Evolutionary conservation across 2,113 vertebrate genomes (phyloP).

Genomic region (Oceanodroma tethys): DNA sequence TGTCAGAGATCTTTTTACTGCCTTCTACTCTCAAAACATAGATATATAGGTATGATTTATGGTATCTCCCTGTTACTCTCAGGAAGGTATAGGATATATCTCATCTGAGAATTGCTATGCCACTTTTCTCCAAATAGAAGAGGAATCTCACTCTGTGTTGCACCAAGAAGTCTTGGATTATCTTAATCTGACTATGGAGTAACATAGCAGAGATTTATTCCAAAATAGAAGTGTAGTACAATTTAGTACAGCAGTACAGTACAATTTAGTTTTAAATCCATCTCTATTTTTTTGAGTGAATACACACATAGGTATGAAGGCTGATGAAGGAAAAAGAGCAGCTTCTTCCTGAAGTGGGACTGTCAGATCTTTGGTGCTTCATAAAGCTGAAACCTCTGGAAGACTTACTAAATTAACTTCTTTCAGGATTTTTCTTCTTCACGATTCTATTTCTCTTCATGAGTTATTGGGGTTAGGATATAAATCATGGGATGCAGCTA

Average conservation of each 20-base stretch:
- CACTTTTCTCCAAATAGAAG: not conserved
- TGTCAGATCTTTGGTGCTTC: not conserved
- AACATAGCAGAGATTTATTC: not conserved
- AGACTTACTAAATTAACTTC: not conserved
- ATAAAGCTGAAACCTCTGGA: not conserved
- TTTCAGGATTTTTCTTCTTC: not conserved
- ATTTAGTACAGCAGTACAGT: no score
- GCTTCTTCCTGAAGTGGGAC: not conserved
- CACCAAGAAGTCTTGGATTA: not conserved
- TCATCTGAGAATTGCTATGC: not conserved
- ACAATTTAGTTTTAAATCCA: not conserved
- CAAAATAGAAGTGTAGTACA: not conserved
- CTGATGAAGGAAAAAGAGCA: not conserved
- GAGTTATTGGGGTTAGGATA: not conserved
- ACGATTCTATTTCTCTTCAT: not conserved
- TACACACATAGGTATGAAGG: not conserved
- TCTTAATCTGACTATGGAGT: not conserved
- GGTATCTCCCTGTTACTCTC: not conserved
- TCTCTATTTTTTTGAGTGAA: not conserved
- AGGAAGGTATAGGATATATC: not conserved
- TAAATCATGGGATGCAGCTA: not conserved
- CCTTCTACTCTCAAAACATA: not conserved
- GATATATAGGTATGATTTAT: not conserved
- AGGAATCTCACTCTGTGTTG: not conserved
- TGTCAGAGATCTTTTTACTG: not conserved